Conservation (phyloP, 2,888 invertebrate genomes). For the Lasioglossum vierecki region DNA sequence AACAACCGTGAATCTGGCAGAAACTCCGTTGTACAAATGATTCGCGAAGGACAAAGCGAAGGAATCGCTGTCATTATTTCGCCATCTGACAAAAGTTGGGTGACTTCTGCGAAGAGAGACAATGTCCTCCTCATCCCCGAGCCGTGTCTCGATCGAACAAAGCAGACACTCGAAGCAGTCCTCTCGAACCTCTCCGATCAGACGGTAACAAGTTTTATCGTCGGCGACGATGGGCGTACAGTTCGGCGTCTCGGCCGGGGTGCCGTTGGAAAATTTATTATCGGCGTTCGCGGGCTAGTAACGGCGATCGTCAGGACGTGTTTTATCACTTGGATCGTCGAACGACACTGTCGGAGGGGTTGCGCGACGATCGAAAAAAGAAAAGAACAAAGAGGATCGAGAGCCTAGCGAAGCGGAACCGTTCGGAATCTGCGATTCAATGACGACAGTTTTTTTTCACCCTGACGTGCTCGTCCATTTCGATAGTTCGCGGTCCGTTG, state of each 20-base stretch:
- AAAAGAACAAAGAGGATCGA: conserved; percentile 21
- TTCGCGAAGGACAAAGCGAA: not conserved
- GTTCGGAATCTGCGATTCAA: conserved; percentile 67
- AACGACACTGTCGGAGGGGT: not conserved
- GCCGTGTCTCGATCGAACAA: not conserved
- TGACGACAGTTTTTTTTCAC: conserved; percentile 30
- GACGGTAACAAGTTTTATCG: conserved; percentile 52
- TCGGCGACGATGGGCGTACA: conserved; percentile 6
- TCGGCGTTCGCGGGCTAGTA: conserved; percentile 42
- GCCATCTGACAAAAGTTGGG: not conserved
- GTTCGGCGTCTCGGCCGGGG: conserved; percentile 5
- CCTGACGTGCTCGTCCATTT: not conserved
- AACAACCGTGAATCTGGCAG: too few relatives aligned
- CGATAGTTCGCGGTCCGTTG: not conserved
- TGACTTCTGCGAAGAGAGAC: not conserved
- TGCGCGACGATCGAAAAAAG: not conserved
- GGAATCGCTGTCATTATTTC: not conserved
- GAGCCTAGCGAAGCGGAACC: conserved; percentile 22
- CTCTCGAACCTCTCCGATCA: not conserved
- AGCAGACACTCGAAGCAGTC: not conserved
- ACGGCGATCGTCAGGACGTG: conserved; percentile 54
- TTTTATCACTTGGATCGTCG: conserved; percentile 54
- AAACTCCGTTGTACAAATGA: not conserved
- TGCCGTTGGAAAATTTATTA: conserved; percentile 58
- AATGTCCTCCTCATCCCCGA: not conserved